Percentiles rank a stretch among this genome's conserved stretches.
Conservation (phyloP, 2,888 invertebrate genomes). For the Nemoura dubitans region DNA sequence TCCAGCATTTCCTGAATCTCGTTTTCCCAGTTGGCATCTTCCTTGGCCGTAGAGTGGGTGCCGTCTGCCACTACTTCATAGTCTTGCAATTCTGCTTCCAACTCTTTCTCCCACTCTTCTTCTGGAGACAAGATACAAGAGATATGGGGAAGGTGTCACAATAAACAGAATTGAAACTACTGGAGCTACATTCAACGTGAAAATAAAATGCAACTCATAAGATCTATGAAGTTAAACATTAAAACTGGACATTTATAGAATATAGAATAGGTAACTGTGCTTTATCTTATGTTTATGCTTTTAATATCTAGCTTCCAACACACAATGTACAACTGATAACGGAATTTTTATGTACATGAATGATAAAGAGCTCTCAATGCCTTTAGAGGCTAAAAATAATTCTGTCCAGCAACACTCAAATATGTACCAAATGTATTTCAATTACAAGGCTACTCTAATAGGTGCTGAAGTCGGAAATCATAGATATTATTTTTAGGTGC, state of each 20-base stretch:
- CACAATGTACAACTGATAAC: slow-evolving; percentile 17
- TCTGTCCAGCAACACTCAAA: background rate
- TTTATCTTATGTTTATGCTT: slow-evolving; percentile 1
- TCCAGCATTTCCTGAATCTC: slow-evolving; percentile 76
- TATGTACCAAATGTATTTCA: background rate
- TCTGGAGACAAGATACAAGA: slow-evolving; percentile 62
- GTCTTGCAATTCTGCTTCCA: slow-evolving; percentile 94
- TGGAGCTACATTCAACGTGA: background rate
- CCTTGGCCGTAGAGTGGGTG: slow-evolving; percentile 60
- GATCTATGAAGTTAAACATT: background rate
- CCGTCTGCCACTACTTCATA: slow-evolving; percentile 84
- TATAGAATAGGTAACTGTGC: slow-evolving; percentile 4
- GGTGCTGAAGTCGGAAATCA: background rate
- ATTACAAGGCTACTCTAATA: background rate
- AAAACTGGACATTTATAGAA: slow-evolving; percentile 2
- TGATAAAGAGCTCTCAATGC: background rate
- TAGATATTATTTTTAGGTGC: background rate
- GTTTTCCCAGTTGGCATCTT: slow-evolving; percentile 72
- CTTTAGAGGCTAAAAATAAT: slow-evolving; percentile 13
- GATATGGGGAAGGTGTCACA: slow-evolving; percentile 54
- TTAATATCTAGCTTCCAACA: slow-evolving; percentile 38
- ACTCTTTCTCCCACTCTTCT: slow-evolving; percentile 96
- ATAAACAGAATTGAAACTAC: slow-evolving; percentile 53
- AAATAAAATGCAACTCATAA: background rate
- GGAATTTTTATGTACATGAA: background rate